Conservation (phyloP, 1,140 invertebrate species). For the Drosophila rhopaloa region DNA sequence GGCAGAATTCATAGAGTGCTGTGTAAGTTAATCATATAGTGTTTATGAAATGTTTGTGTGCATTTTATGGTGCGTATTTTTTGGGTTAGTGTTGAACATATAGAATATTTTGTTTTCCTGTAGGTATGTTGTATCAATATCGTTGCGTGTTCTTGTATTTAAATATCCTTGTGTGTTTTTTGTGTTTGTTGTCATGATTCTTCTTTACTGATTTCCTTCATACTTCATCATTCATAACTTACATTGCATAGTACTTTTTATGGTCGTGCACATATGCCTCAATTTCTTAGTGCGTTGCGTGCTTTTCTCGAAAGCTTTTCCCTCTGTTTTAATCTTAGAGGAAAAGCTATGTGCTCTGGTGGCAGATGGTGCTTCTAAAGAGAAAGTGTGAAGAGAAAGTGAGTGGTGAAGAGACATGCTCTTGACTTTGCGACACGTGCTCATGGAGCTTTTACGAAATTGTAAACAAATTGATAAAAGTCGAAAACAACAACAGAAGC, state of each 20-base stretch:
- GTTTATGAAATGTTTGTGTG: background rate
- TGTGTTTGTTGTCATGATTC: slow-evolving; percentile 4
- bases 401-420: slow-evolving; percentile 46
- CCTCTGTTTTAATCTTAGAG: background rate
- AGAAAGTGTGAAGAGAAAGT: slow-evolving; percentile 47
- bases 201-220: slow-evolving; percentile 5
- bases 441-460: slow-evolving; percentile 58
- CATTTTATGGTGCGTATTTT: background rate
- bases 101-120: no score
- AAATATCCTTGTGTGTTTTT: slow-evolving; percentile 16
- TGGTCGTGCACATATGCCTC: slow-evolving; percentile 63
- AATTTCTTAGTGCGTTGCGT: slow-evolving; percentile 58
- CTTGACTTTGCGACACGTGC: slow-evolving; percentile 47
- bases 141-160: slow-evolving; percentile 1
- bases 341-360: slow-evolving; percentile 63
- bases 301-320: slow-evolving; percentile 48
- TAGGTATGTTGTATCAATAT: background rate
- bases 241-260: slow-evolving; percentile 35
- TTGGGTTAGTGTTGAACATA: background rate
- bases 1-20: background rate
- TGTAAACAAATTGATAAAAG: slow-evolving; percentile 63
- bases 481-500: slow-evolving; percentile 21
- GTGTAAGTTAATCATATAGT: background rate
- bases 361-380: slow-evolving; percentile 65
- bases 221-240: slow-evolving; percentile 41